These are phyloP conservation scores for Ameiurus melas DNA, from an alignment of 2,113 vertebrate genomes.

Conservation along the genomic window DNA sequence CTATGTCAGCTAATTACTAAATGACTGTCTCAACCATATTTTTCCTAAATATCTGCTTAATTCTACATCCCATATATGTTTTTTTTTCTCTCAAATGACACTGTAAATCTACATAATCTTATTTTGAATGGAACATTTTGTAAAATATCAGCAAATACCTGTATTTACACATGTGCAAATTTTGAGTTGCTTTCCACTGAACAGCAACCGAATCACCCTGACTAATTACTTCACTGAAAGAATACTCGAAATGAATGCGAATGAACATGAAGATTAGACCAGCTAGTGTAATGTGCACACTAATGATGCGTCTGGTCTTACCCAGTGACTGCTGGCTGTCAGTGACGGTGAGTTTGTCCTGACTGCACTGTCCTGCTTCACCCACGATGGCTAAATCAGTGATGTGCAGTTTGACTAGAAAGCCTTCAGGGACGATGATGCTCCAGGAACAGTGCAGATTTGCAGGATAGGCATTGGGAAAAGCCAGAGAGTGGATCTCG, in stretches of 20 bases:
- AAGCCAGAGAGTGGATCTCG: conserved; percentile 66
- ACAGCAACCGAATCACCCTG: background rate
- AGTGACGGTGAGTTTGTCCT: conserved; percentile 66
- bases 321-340: conserved; percentile 67
- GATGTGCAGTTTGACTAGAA: conserved; percentile 68
- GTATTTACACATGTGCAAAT: background rate
- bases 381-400: conserved; percentile 69
- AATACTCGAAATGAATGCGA: background rate
- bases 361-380: conserved; percentile 65
- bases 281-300: background rate
- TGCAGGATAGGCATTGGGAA: conserved; percentile 69
- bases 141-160: background rate
- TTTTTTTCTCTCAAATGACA: too few species aligned
- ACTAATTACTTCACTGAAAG: background rate
- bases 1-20: background rate
- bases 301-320: conserved; percentile 40
- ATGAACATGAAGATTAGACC: background rate
- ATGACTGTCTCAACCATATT: too few species aligned
- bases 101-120: background rate
- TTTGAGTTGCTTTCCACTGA: background rate
- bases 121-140: background rate
- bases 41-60: background rate
- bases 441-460: conserved; percentile 67
- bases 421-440: conserved; percentile 67
- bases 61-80: too few species aligned